Evolutionary conservation across 2,113 vertebrate genomes (phyloP).

Genomic region (Hirundichthys speculiger): DNA sequence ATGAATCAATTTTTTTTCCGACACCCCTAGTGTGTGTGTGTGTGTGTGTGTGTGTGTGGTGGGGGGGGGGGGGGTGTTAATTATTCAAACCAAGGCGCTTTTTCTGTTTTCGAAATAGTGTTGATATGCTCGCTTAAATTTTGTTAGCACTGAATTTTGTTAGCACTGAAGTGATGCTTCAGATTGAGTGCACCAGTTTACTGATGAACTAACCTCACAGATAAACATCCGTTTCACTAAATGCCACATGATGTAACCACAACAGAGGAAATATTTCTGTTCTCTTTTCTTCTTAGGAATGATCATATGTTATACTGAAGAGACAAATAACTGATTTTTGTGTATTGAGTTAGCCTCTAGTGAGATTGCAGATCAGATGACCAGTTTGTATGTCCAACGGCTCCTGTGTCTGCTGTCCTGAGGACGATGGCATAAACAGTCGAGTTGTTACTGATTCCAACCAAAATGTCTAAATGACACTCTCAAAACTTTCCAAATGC

Average conservation of each 20-base stretch:
- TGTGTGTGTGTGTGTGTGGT: too few relatives aligned
- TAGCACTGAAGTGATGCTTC: background rate
- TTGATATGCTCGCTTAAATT: background rate
- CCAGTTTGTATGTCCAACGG: background rate
- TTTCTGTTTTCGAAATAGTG: background rate
- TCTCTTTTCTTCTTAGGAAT: background rate
- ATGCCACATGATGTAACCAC: too few relatives aligned
- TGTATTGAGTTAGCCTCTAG: too few relatives aligned
- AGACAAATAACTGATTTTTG: too few relatives aligned
- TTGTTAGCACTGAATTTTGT: background rate
- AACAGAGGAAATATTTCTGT: background rate
- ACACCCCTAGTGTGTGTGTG: too few relatives aligned
- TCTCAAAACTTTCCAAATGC: background rate
- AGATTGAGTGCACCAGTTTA: conserved; percentile 1
- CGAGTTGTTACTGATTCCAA: background rate
- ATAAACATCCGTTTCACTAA: too few relatives aligned
- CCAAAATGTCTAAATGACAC: background rate
- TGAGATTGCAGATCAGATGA: conserved; percentile 38
- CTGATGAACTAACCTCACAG: background rate
- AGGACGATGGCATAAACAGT: conserved; percentile 19
- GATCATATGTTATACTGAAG: too few relatives aligned
- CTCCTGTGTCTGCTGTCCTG: conserved; percentile 31
- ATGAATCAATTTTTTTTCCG: too few relatives aligned
- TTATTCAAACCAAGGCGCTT: background rate
- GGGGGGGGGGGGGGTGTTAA: background rate